Evolutionary conservation across 2,888 invertebrate genomes (phyloP).

Genomic region (Sarcophaga caerulescens): DNA sequence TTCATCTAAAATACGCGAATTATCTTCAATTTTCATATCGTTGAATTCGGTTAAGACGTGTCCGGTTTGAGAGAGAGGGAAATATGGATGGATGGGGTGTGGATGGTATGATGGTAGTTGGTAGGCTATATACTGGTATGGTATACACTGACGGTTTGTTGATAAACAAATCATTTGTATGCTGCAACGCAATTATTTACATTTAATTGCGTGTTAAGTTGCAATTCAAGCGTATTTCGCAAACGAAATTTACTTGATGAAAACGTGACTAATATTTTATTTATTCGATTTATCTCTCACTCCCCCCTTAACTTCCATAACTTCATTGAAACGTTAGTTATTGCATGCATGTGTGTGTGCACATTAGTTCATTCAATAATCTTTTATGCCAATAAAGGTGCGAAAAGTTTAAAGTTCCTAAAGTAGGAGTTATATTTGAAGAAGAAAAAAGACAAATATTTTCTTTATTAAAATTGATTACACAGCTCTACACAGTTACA

Average conservation of each 20-base stretch:
- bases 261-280: constrained; percentile 64
- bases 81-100: not conserved
- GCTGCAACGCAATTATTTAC: constrained; percentile 79
- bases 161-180: constrained; percentile 80
- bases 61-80: too few species aligned
- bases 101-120: not conserved
- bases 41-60: not conserved
- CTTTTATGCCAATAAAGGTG: not conserved
- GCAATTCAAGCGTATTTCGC: constrained; percentile 44
- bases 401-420: not conserved
- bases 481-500: not conserved
- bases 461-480: constrained; percentile 53
- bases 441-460: constrained; percentile 7
- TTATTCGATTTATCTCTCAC: constrained; percentile 36
- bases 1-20: constrained; percentile 45
- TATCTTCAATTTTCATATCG: constrained; percentile 43
- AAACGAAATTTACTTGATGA: constrained; percentile 54
- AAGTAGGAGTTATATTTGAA: not conserved
- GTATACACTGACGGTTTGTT: constrained; percentile 53
- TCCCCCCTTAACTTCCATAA: not conserved
- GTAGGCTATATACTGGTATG: too few species aligned
- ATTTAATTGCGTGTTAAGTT: constrained; percentile 80
- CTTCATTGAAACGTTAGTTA: not conserved
- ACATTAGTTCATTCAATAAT: constrained; percentile 47
- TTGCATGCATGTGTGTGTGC: constrained; percentile 14